Base-by-base conservation (phyloP, 2,113 vertebrate genomes). In the Todiramphus chloris region DNA sequence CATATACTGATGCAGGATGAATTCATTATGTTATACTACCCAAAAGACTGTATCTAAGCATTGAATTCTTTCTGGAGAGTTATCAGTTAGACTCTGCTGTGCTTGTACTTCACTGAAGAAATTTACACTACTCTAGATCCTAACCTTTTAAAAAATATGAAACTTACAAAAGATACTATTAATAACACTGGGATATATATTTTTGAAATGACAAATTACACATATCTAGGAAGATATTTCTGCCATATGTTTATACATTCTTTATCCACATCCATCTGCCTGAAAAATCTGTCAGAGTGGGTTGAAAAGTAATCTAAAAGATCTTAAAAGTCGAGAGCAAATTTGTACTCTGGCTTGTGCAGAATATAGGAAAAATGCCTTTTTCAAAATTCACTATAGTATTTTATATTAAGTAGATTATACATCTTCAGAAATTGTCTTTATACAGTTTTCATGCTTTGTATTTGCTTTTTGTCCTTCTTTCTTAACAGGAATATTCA, bases 251-350 rank as follows among this genome's bases (percentile, higher is more conserved):
- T 96, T 90, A 21, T 75, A 27, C 30, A 44, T 90, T 93, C 62
- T 94, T 97, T 80, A 78, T 87, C 44, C 48, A 62, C 37, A 50
- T 89, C 88, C 90, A 91, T 91, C 83, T 96, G 96, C 69, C 60
- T 51, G 31, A 68, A 68, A 90, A 96, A 77, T 90, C 80, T 56
- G 15, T 60, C 1, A 2, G 79, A 77, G 55, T 70, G 11, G n/a
- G 23, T 64, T 92, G 60, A 89, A 75, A 92, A 92, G 27, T 56
- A 43, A 69, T 89, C 87, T 84, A 39, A 89, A 83, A 55, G 20
- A 81, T 78, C 68, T 83, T 90, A 72, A 90, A 90, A 92, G 51
- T 50, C 44, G 83, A 83, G 39, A 69, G 23, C 6, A 63, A 94
- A 74, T 77, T 88, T 39, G 13, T 63, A 50, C 25, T 78, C 64